These are phyloP conservation scores for Dendroctonus valens DNA, from an alignment of 1,140 invertebrate genomes.

Conservation along the genomic window DNA sequence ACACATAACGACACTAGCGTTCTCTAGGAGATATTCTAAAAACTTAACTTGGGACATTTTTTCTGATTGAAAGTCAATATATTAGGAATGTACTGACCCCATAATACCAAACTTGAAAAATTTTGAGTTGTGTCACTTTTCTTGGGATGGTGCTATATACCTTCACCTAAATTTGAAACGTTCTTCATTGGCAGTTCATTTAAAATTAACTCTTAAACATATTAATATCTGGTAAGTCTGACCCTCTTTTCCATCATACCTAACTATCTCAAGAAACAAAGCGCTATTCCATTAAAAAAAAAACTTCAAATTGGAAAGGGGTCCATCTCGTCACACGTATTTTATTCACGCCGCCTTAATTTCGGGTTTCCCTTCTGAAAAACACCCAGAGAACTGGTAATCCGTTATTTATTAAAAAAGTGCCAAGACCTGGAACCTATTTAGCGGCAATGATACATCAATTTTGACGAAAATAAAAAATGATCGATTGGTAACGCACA, in stretches of 20 bases:
- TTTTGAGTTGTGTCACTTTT: no score
- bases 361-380: constrained; percentile 1
- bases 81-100: no score
- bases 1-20: no score
- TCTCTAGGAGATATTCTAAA: no score
- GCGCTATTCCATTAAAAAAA: not conserved
- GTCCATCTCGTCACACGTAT: constrained; percentile 2
- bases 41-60: no score
- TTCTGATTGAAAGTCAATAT: no score
- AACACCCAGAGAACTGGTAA: constrained; percentile 9
- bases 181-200: no score
- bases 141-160: no score
- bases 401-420: constrained; percentile 39
- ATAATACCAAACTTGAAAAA: no score
- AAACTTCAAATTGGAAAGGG: not conserved
- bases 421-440: constrained; percentile 29
- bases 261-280: not conserved
- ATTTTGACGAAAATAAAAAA: constrained; percentile 47
- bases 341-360: constrained; percentile 5
- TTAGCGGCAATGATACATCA: constrained; percentile 47
- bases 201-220: no score
- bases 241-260: not conserved
- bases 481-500: constrained; percentile 49
- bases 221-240: no score
- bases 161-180: no score